Evolutionary conservation across 2,113 vertebrate genomes (phyloP).

Genomic region (Carlito syrichta): DNA sequence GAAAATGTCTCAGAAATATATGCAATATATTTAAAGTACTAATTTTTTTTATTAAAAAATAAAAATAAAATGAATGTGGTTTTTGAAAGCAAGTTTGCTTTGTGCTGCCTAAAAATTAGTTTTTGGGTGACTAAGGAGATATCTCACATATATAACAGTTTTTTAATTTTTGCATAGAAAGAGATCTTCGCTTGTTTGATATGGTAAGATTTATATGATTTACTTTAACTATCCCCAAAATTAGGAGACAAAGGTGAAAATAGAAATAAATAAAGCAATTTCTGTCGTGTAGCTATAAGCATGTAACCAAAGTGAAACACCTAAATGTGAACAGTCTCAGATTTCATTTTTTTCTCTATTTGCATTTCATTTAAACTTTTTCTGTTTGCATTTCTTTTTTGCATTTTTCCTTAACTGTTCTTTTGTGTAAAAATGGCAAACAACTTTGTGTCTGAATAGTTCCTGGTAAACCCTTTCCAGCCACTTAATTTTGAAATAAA

Average conservation of each 20-base stretch:
- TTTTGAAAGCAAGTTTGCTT: not conserved
- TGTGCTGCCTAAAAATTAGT: not conserved
- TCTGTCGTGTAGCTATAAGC: not conserved
- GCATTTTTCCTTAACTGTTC: not conserved
- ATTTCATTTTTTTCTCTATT: not conserved
- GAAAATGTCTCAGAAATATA: not conserved
- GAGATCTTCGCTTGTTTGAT: not conserved
- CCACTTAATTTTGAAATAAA: constrained; percentile 25
- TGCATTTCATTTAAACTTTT: not conserved
- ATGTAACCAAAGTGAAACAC: not conserved
- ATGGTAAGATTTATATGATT: not conserved
- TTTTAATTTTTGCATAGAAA: constrained; percentile 3
- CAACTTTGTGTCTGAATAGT: not conserved
- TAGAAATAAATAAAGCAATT: not conserved
- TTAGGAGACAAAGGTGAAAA: not conserved
- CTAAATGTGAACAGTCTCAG: not conserved
- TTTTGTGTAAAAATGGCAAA: not conserved
- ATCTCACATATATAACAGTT: not conserved
- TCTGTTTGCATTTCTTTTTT: not conserved
- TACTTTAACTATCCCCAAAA: not conserved
- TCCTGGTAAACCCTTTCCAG: not conserved
- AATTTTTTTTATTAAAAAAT: not conserved
- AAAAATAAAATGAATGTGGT: not conserved
- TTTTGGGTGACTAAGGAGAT: not conserved
- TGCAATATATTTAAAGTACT: not conserved